phyloP scores from a whole-genome alignment of 2,888 invertebrate species.

The Drosophila kambysellisi region DNA sequence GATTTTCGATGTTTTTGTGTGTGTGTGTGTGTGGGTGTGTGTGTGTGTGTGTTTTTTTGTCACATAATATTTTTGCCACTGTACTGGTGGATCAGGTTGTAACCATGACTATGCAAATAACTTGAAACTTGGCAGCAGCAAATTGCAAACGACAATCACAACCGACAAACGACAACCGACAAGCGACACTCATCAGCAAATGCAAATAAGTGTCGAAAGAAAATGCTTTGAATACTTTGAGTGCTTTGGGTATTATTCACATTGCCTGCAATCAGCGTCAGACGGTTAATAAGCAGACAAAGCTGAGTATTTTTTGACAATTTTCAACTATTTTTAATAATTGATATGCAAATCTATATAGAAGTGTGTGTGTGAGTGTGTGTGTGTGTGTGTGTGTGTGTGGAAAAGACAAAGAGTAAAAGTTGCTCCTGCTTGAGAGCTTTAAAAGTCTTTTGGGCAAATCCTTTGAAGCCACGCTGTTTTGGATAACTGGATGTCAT shows the following conservation, averaged over 20 bases:
- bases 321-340: constrained; percentile 43
- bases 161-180: constrained; percentile 17
- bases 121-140: constrained; percentile 57
- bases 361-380: constrained; percentile 1
- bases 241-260: constrained; percentile 26
- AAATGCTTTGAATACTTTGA: constrained; percentile 41
- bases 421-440: constrained; percentile 24
- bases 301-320: constrained; percentile 40
- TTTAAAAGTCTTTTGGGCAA: constrained; percentile 26
- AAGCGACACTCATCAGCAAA: constrained; percentile 57
- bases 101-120: constrained; percentile 73
- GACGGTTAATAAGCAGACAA: constrained; percentile 70
- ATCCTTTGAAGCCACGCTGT: constrained; percentile 54
- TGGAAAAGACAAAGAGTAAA: constrained; percentile 39
- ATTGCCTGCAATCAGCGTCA: constrained; percentile 48
- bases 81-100: constrained; percentile 57
- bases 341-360: constrained; percentile 62
- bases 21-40: constrained; percentile 21
- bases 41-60: constrained; percentile 12
- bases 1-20: constrained; percentile 54
- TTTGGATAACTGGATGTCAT: constrained; percentile 55
- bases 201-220: constrained; percentile 62
- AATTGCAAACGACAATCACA: constrained; percentile 54
- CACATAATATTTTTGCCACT: constrained; percentile 60
- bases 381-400: constrained; percentile 9